A percentile compares a stretch with the other conserved stretches of the same genome.
These are phyloP conservation scores for Ectobius pallidus DNA, from an alignment of 2,888 invertebrate species.

Conservation along the genomic window DNA sequence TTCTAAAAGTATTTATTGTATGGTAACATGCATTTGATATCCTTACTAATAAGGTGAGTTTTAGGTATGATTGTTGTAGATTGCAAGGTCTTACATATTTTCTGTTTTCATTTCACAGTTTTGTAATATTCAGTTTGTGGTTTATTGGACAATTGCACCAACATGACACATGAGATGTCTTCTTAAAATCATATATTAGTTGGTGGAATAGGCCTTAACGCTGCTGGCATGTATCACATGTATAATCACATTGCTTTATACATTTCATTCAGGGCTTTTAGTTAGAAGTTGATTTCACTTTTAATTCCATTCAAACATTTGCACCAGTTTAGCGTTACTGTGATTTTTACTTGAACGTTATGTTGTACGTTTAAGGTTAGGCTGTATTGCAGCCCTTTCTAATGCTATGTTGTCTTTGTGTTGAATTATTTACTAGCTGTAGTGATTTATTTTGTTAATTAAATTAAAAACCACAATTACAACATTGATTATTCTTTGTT, in stretches of 20 bases:
- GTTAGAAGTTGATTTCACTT: background rate
- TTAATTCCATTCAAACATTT: background rate
- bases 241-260: background rate
- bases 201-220: conserved; percentile 35
- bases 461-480: background rate
- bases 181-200: background rate
- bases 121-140: no score
- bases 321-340: background rate
- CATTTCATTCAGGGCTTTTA: conserved; percentile 5
- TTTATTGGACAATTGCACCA: conserved; percentile 7
- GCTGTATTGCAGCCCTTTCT: background rate
- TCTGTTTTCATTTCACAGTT: no score
- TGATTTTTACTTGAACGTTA: background rate
- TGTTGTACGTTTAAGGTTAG: background rate
- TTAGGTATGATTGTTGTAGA: no score
- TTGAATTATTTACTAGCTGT: background rate
- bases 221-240: conserved; percentile 12
- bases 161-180: background rate
- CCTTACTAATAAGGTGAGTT: no score
- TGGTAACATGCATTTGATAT: no score
- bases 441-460: conserved; percentile 1
- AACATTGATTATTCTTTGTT: background rate
- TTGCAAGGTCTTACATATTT: no score
- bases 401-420: background rate
- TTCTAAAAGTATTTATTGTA: no score